phyloP scores from a whole-genome alignment of 2,797 vertebrate species.

The Eleutherodactylus coqui region DNA sequence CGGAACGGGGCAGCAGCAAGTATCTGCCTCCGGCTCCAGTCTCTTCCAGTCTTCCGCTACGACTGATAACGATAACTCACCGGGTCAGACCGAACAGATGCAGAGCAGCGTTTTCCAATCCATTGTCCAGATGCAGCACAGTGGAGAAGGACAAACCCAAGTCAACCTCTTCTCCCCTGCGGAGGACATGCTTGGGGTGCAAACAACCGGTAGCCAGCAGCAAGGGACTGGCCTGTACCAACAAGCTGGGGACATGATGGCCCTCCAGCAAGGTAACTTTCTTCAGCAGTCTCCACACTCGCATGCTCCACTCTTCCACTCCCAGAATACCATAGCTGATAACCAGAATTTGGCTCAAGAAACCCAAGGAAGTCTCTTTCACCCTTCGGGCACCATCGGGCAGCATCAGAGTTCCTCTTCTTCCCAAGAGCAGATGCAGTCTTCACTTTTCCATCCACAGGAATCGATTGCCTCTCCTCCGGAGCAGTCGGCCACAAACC shows the following conservation, averaged over 20 bases:
- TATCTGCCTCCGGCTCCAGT: conserved; percentile 73
- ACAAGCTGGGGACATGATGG: conserved; percentile 87
- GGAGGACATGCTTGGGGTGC: conserved; percentile 80
- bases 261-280: conserved; percentile 87
- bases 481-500: conserved; percentile 85
- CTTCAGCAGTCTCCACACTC: conserved; percentile 90
- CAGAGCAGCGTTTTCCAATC: conserved; percentile 79
- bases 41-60: conserved; percentile 81
- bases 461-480: conserved; percentile 83
- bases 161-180: conserved; percentile 86
- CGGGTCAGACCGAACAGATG: conserved; percentile 77
- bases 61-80: conserved; percentile 74
- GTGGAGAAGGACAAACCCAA: conserved; percentile 76
- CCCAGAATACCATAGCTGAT: conserved; percentile 84
- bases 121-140: conserved; percentile 81
- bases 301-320: conserved; percentile 88
- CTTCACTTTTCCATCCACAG: conserved; percentile 87
- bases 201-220: conserved; percentile 80
- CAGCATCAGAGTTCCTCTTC: conserved; percentile 83
- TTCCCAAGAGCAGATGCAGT: conserved; percentile 90
- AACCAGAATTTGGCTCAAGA: conserved; percentile 82
- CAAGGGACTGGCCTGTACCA: conserved; percentile 88
- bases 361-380: conserved; percentile 85
- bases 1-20: conserved; percentile 80
- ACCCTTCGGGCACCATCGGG: conserved; percentile 76